phyloP scores from a whole-genome alignment of 2,888 invertebrate species.

The Polydrusus cervinus region DNA sequence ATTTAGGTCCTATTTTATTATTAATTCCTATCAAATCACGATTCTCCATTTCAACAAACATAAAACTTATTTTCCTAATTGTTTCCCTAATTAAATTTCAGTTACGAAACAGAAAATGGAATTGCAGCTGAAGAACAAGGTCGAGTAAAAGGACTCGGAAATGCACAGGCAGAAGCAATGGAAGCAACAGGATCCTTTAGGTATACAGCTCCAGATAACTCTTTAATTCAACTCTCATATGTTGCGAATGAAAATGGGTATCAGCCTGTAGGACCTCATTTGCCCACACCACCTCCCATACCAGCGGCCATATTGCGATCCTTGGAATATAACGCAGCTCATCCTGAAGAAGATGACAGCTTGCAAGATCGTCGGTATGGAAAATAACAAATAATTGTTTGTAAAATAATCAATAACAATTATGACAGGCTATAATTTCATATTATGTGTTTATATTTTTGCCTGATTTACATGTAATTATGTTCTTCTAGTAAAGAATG shows the following conservation, averaged over 20 bases:
- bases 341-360: conserved; percentile 73
- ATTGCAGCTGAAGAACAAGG: conserved; percentile 77
- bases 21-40: too few relatives aligned
- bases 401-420: too few relatives aligned
- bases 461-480: background rate
- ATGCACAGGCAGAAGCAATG: conserved; percentile 52
- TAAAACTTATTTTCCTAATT: background rate
- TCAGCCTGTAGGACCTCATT: conserved; percentile 68
- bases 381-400: conserved; percentile 1
- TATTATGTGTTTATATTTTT: background rate
- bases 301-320: conserved; percentile 80
- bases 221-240: conserved; percentile 65
- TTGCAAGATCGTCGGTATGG: conserved; percentile 25
- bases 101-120: conserved; percentile 76
- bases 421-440: conserved; percentile 24
- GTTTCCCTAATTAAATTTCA: conserved; percentile 17
- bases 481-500: conserved; percentile 35
- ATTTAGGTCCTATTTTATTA: too few relatives aligned
- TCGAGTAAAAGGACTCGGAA: conserved; percentile 56
- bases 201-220: conserved; percentile 81
- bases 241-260: conserved; percentile 75
- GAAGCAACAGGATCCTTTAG: conserved; percentile 77
- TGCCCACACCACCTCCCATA: conserved; percentile 79
- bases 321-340: conserved; percentile 78
- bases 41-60: too few relatives aligned